Percentiles rank a stretch among this genome's conserved stretches.
Evolutionary conservation across 2,888 invertebrate species (phyloP).

Genomic region (Flexamia atlantica): DNA sequence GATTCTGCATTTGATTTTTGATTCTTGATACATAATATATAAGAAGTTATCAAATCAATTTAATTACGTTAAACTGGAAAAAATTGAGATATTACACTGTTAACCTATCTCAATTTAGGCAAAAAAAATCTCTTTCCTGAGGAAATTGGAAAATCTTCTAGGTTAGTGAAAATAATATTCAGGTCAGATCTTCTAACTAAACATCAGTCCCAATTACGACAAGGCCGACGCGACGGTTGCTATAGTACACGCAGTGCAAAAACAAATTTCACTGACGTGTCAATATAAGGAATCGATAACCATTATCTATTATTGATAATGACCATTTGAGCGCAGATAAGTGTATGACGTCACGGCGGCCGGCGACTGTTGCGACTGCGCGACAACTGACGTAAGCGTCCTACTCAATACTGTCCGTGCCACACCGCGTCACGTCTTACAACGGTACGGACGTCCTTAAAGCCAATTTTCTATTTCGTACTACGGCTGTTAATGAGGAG

Average conservation of each 20-base stretch:
- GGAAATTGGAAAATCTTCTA: background rate
- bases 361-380: constrained; percentile 40
- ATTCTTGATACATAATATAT: no score
- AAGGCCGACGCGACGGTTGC: constrained; percentile 27
- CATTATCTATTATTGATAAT: constrained; percentile 42
- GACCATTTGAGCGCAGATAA: constrained; percentile 17
- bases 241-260: constrained; percentile 6
- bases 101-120: no score
- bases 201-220: background rate
- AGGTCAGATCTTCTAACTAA: background rate
- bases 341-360: constrained; percentile 43
- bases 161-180: background rate
- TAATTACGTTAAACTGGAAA: no score
- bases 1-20: no score
- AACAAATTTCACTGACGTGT: constrained; percentile 22
- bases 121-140: no score
- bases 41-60: no score
- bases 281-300: constrained; percentile 14
- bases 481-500: no score
- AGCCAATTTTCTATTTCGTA: no score
- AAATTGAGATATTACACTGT: no score
- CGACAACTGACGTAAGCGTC: constrained; percentile 52
- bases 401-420: constrained; percentile 53
- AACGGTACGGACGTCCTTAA: no score
- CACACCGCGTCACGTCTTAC: background rate